Conservation (phyloP, 2,888 invertebrate genomes). For the Parnassius mnemosyne region DNA sequence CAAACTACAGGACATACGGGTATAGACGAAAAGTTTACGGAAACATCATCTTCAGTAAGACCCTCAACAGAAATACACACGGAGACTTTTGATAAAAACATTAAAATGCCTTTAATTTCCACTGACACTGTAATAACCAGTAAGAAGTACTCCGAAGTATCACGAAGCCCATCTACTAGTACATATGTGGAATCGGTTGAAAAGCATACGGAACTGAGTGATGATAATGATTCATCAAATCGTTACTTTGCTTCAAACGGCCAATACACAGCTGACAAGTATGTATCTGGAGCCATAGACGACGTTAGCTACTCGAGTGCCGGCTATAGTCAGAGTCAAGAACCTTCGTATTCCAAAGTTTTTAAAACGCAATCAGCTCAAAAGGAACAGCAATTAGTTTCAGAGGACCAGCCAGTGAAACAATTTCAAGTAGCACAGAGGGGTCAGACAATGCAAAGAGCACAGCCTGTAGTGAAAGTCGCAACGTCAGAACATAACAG, state of each 20-base stretch:
- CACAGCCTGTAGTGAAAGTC: slow-evolving; percentile 33
- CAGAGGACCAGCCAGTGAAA: slow-evolving; percentile 9
- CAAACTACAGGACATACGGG: slow-evolving; percentile 12
- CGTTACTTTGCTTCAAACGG: slow-evolving; percentile 18
- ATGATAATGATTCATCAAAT: slow-evolving; percentile 5
- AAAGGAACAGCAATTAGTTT: slow-evolving; percentile 2
- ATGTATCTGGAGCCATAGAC: slow-evolving; percentile 51
- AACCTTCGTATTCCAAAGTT: slow-evolving; percentile 58
- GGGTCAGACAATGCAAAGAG: slow-evolving; percentile 20
- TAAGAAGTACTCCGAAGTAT: slow-evolving; percentile 21
- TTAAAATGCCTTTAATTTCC: slow-evolving; percentile 1
- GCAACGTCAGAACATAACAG: slow-evolving; percentile 42
- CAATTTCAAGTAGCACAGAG: slow-evolving; percentile 14
- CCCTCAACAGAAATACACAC: slow-evolving; percentile 11
- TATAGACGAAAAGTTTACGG: slow-evolving; percentile 4
- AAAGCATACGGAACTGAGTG: slow-evolving; percentile 4
- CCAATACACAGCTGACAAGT: slow-evolving; percentile 33
- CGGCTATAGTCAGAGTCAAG: slow-evolving; percentile 54
- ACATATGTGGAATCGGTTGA: slow-evolving; percentile 7
- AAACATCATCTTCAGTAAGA: slow-evolving; percentile 3
- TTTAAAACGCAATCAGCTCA: slow-evolving; percentile 8
- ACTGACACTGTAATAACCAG: slow-evolving; percentile 5
- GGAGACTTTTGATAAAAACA: slow-evolving; percentile 7
- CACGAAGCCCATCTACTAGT: slow-evolving; percentile 19
- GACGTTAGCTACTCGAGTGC: slow-evolving; percentile 54